Evolutionary conservation across 2,113 vertebrate species (phyloP).

Genomic region (Clupea harengus): DNA sequence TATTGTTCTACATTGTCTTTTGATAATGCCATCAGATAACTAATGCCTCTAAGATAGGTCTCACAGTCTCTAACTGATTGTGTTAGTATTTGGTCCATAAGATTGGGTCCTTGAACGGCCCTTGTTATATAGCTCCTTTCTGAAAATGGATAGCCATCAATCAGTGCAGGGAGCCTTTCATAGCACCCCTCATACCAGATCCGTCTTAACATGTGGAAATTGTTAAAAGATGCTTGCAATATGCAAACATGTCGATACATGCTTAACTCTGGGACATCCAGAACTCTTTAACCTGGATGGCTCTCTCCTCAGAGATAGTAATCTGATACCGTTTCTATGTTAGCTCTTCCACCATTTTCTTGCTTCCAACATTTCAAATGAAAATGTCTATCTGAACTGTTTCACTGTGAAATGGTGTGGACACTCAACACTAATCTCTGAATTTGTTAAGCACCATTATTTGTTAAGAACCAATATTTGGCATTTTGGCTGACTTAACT

Average conservation of each 20-base stretch:
- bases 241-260: conserved; percentile 43
- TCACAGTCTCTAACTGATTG: conserved; percentile 27
- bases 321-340: not conserved
- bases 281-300: not conserved
- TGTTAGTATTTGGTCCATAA: conserved; percentile 56
- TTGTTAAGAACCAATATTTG: not conserved
- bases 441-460: conserved; percentile 27
- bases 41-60: conserved; percentile 40
- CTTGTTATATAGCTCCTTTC: not conserved
- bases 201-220: conserved; percentile 54
- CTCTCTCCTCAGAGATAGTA: not conserved
- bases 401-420: not conserved
- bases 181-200: conserved; percentile 37
- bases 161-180: conserved; percentile 26
- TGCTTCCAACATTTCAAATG: conserved; percentile 15
- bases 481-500: not conserved
- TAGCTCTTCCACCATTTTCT: not conserved
- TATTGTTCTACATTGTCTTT: conserved; percentile 33
- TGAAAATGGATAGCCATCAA: conserved; percentile 2
- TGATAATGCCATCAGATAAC: conserved; percentile 47
- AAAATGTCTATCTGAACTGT: not conserved
- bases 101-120: conserved; percentile 32
- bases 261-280: conserved; percentile 32
- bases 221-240: conserved; percentile 38
- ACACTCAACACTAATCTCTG: conserved; percentile 9